Base-by-base conservation (phyloP, 2,888 invertebrate species). In the Phortica magna region DNA sequence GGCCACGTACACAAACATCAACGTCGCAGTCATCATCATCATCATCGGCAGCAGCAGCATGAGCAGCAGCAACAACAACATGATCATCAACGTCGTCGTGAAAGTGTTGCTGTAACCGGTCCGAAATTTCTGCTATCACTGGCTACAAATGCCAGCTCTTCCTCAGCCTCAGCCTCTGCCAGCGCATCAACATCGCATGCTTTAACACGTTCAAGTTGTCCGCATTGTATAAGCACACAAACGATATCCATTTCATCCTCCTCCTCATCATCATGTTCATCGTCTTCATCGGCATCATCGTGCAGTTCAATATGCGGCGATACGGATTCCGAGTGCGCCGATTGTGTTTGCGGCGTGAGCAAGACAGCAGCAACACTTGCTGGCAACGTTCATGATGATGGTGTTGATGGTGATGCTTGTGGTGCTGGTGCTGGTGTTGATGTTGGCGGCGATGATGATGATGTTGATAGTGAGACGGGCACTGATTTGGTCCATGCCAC, bases 81-180 rank as follows among this genome's bases (percentile, higher is more conserved):
- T 55, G n/a, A 0, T 55, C 41, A 6, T 74, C 77, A 7, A 42
- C 74, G 43, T 82, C 84, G 12, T 83, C 84, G 12, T 82, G 82
- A 65, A 84, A 41, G 39, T 39, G 10, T 31, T 39, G 22, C 53
- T 3, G 22, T 19, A 12, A 55, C 82, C 19, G 86, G 81, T 68
- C 81, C 86, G 75, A 89, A 88, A 81, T 71, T 84, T 75, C 83
- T 88, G 71, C 78, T 88, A 73, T 88, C 88, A 4, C 76, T 88
- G 71, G 90, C 89, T 57, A 81, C 53, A 22, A 71, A 71, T 22
- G 61, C 61, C 5, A 61, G 10, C 22, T 48, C 59, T 12, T 7
- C 31, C 14, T 76, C 68, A 79, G 78, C 59, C 78, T 76, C 81
- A 82, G 77, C 76, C 75, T 74, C 14, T 53, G 43, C 48, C 59